Evolutionary conservation across 2,113 vertebrate species (phyloP).

Genomic region (Toxotes jaculatrix): DNA sequence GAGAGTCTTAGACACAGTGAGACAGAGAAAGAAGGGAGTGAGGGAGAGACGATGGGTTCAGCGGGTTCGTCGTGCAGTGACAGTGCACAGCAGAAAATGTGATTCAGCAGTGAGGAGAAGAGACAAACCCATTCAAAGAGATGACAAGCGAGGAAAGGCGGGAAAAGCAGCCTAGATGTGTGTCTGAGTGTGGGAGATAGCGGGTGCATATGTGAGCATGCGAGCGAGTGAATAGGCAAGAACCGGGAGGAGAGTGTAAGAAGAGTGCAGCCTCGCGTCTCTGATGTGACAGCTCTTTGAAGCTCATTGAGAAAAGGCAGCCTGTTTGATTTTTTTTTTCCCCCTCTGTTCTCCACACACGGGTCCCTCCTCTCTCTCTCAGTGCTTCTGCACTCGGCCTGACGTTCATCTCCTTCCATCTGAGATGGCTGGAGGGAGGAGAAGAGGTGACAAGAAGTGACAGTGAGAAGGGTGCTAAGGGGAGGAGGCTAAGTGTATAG

Average conservation of each 20-base stretch:
- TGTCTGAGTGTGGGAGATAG: slow-evolving; percentile 35
- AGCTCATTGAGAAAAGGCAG: slow-evolving; percentile 64
- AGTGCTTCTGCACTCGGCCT: slow-evolving; percentile 11
- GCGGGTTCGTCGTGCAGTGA: slow-evolving; percentile 48
- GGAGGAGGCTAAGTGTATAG: background rate
- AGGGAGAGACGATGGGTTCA: slow-evolving; percentile 55
- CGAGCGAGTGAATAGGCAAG: slow-evolving; percentile 15
- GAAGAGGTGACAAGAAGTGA: slow-evolving; percentile 40
- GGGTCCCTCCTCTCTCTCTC: slow-evolving; percentile 12
- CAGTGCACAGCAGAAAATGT: slow-evolving; percentile 43
- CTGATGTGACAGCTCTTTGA: slow-evolving; percentile 63
- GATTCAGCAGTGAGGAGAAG: slow-evolving; percentile 46
- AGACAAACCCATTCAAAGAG: slow-evolving; percentile 26
- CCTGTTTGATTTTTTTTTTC: slow-evolving; percentile 3
- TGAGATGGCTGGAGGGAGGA: slow-evolving; percentile 30
- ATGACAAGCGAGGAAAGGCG: slow-evolving; percentile 3
- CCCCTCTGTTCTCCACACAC: slow-evolving; percentile 19
- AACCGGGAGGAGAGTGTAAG: slow-evolving; percentile 8
- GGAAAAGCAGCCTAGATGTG: slow-evolving; percentile 37
- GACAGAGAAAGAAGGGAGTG: slow-evolving; percentile 24
- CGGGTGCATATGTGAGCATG: background rate
- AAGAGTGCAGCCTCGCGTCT: slow-evolving; percentile 29
- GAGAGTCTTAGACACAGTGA: slow-evolving; percentile 33
- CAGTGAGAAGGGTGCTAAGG: slow-evolving; percentile 8
- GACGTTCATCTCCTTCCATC: slow-evolving; percentile 23